Conservation (phyloP, 1,140 invertebrate species). For the Uloborus diversus region DNA sequence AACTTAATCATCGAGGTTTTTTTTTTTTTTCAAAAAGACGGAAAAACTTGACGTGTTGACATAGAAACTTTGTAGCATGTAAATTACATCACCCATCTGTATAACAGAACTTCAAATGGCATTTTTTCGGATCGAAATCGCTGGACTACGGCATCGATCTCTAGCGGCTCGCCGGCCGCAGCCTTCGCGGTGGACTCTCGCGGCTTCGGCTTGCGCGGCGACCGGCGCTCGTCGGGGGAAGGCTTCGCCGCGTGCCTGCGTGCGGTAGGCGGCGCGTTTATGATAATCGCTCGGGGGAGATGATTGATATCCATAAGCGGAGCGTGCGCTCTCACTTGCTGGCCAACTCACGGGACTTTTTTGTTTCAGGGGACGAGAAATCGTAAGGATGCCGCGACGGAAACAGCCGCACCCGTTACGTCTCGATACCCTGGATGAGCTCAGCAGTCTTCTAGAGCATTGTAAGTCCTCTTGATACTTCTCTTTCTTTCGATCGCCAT, state of each 20-base stretch:
- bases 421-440: conserved; percentile 66
- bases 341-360: conserved; percentile 34
- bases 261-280: conserved; percentile 48
- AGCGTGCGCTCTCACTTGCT: conserved; percentile 58
- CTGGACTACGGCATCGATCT: no score
- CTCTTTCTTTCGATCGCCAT: background rate
- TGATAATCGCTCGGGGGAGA: conserved; percentile 53
- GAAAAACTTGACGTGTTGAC: no score
- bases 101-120: no score
- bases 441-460: conserved; percentile 48
- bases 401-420: conserved; percentile 72
- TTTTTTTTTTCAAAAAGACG: no score
- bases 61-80: no score
- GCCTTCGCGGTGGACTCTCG: background rate
- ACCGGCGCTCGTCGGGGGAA: background rate
- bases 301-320: conserved; percentile 63
- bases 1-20: no score
- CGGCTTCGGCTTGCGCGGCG: background rate
- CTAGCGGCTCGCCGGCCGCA: background rate
- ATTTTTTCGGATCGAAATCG: no score
- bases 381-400: conserved; percentile 70
- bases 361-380: conserved; percentile 47
- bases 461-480: conserved; percentile 54
- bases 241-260: background rate
- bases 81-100: no score